These are phyloP conservation scores for Stenolophus ochropezus DNA, from an alignment of 2,888 invertebrate species.

Conservation along the genomic window DNA sequence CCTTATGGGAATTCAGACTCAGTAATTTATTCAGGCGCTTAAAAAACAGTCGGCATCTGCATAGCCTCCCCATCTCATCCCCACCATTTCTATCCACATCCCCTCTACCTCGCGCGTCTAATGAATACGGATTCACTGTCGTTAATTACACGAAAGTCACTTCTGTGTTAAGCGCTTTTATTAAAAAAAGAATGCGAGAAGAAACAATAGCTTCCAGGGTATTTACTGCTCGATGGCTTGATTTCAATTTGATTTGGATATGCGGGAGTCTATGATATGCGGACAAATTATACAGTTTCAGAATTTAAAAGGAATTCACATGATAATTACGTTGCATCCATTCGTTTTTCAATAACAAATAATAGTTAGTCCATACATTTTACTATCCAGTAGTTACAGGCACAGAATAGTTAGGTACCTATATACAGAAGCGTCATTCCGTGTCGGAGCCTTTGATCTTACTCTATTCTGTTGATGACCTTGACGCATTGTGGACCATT, in stretches of 20 bases:
- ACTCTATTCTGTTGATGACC: too few species aligned
- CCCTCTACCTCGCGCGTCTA: constrained; percentile 33
- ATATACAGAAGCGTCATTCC: too few species aligned
- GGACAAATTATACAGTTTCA: too few species aligned
- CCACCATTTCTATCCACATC: neutral
- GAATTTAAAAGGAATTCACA: too few species aligned
- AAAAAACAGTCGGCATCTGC: constrained; percentile 29
- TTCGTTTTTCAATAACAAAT: too few species aligned
- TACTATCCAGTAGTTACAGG: too few species aligned
- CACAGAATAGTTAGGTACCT: too few species aligned
- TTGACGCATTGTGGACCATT: too few species aligned
- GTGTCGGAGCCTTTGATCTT: too few species aligned
- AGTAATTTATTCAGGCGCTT: constrained; percentile 7
- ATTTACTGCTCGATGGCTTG: neutral
- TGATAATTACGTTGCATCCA: too few species aligned
- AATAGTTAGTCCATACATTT: too few species aligned
- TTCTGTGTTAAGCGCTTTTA: constrained; percentile 44
- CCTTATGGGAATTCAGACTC: neutral
- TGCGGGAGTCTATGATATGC: neutral
- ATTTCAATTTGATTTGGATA: neutral
- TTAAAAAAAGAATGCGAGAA: constrained; percentile 31
- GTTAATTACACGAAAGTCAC: constrained; percentile 54
- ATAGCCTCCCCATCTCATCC: neutral
- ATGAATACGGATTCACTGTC: constrained; percentile 54
- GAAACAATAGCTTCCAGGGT: constrained; percentile 25